A percentile compares a stretch with the other conserved stretches of the same genome.
Evolutionary conservation across 2,888 invertebrate genomes (phyloP).

Genomic region (Folsomia candida): DNA sequence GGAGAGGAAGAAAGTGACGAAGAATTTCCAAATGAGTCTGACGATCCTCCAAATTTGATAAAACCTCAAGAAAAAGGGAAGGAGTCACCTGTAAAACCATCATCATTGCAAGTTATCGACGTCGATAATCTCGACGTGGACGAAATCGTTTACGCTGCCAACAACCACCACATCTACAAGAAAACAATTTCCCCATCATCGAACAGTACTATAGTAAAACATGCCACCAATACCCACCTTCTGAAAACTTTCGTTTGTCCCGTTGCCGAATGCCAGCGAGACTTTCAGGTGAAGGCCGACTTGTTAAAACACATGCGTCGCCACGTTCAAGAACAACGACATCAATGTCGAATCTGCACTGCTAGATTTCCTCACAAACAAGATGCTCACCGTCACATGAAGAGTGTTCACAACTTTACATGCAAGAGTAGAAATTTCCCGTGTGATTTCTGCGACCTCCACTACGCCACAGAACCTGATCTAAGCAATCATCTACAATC

Average conservation of each 20-base stretch:
- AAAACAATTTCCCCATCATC: too few species aligned
- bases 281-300: constrained; percentile 24
- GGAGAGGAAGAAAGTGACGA: neutral
- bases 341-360: constrained; percentile 22
- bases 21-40: neutral
- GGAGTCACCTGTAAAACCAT: neutral
- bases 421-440: neutral
- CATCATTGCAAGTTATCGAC: neutral
- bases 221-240: too few species aligned
- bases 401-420: neutral
- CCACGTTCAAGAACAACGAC: constrained; percentile 23
- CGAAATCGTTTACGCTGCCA: neutral
- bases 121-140: neutral
- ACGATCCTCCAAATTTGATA: neutral
- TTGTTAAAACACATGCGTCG: constrained; percentile 26
- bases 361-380: constrained; percentile 18
- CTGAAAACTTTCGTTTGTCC: constrained; percentile 14
- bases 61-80: neutral
- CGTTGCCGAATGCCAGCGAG: constrained; percentile 20
- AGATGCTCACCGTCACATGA: neutral
- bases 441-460: constrained; percentile 11
- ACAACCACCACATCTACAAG: neutral
- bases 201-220: too few species aligned
- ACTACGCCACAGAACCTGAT: neutral
- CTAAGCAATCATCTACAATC: neutral